Percentiles rank a stretch among this genome's conserved stretches.
phyloP scores from a whole-genome alignment of 64 coral and sea anemone genomes.

The Acropora yongei region DNA sequence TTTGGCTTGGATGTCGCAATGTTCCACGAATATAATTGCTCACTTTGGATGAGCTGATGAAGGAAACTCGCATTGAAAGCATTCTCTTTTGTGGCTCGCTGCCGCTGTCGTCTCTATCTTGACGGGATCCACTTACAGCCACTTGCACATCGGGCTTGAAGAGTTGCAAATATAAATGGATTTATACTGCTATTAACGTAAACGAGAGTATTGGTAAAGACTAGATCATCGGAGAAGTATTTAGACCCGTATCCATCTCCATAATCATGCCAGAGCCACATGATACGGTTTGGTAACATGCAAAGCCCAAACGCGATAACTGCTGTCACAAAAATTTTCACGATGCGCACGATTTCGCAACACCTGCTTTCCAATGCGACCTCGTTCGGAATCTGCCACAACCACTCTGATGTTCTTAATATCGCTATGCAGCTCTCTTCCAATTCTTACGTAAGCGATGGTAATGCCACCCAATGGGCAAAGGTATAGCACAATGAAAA shows the following conservation, averaged over 20 bases:
- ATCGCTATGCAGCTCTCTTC: slow-evolving; percentile 62
- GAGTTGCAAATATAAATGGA: slow-evolving; percentile 89
- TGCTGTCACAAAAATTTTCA: slow-evolving; percentile 83
- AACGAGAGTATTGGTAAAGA: slow-evolving; percentile 80
- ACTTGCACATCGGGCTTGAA: slow-evolving; percentile 61
- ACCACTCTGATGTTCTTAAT: slow-evolving; percentile 69
- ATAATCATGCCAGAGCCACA: slow-evolving; percentile 89
- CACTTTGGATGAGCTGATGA: slow-evolving; percentile 61
- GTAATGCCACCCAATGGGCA: slow-evolving; percentile 63
- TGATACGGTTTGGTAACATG: slow-evolving; percentile 79
- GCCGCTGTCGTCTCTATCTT: background rate
- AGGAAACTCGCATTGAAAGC: slow-evolving; percentile 77
- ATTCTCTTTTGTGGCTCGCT: background rate
- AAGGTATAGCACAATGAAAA: slow-evolving; percentile 69
- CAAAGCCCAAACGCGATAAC: slow-evolving; percentile 82
- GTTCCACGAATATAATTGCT: slow-evolving; percentile 15
- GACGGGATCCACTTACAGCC: slow-evolving; percentile 3
- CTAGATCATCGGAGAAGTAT: slow-evolving; percentile 44
- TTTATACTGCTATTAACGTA: slow-evolving; percentile 92
- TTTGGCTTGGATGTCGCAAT: background rate
- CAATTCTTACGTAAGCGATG: slow-evolving; percentile 61
- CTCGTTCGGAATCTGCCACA: slow-evolving; percentile 30
- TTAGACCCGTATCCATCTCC: slow-evolving; percentile 31
- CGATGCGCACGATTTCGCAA: slow-evolving; percentile 65
- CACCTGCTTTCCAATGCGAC: slow-evolving; percentile 52